Base-by-base conservation (phyloP, 1,140 invertebrate genomes). In the Steinernema feltiae region DNA sequence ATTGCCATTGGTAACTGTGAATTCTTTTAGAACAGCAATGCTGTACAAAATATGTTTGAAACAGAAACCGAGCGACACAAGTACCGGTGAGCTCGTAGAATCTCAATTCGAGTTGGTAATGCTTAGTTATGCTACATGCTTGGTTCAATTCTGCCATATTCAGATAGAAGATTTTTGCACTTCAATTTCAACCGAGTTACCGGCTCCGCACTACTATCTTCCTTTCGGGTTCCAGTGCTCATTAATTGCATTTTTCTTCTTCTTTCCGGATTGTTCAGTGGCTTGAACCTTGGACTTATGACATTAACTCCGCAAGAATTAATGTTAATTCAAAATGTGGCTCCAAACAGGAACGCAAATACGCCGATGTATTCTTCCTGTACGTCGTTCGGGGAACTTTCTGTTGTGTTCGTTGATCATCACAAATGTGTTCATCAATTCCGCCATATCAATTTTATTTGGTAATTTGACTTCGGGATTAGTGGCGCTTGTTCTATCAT, bases 351-450 rank as follows among this genome's bases (percentile, higher is more conserved):
- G 89, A 90, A 78, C 85, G 87, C 69, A 80, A 75, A 24, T 90
- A 88, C 75, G 89, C 94, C 0, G 90, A 91, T 77, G 91, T 91
- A 30, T 98, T 78, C 90, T 93, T 86, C 94, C 95, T 0, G 92
- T 97, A 0, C 88, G 95, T 70, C 91, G 93, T 85, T 91, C 93
- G 83, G 97, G 97, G 63, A 99, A 99, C 89, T 97, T 94, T 88
- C 88, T 99, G 29, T 89, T 99, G 15, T 99, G 97, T 89, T 90
- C 90, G 31, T 93, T 99, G 81, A 87, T 99, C 46, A 90, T 99
- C 32, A 95, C 94, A 24, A 99, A 99, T 87, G 96, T 99, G 35
- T 90, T 98, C 74, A 97, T 99, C 3, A 99, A 99, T 88, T 95
- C 93, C 0, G 93, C 93, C 18, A 92, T 98, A 82, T 97, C 97